Conservation (phyloP, 1,140 invertebrate genomes). For the Panagrolaimus sp. region DNA sequence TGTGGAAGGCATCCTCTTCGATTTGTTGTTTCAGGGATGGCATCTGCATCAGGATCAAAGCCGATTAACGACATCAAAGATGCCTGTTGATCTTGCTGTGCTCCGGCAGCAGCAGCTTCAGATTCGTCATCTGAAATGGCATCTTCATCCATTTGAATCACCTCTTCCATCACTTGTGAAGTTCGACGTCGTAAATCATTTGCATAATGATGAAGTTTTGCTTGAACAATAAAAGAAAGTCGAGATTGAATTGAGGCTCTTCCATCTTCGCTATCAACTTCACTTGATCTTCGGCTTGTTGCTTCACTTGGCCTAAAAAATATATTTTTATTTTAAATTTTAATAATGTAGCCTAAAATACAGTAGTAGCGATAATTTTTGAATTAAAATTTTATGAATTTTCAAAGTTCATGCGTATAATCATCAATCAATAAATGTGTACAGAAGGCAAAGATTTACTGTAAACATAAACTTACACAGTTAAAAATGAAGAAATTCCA, state of each 20-base stretch:
- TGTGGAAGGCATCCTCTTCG: constrained; percentile 11
- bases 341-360: neutral
- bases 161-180: constrained; percentile 46
- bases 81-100: constrained; percentile 27
- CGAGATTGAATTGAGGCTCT: constrained; percentile 19
- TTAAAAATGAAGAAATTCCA: neutral
- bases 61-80: constrained; percentile 55
- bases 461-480: constrained; percentile 11
- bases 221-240: constrained; percentile 47
- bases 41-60: constrained; percentile 28
- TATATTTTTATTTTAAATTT: neutral
- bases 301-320: too few relatives aligned
- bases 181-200: constrained; percentile 44
- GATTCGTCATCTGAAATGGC: constrained; percentile 37
- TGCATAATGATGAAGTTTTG: constrained; percentile 48
- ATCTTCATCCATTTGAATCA: constrained; percentile 35
- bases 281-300: too few relatives aligned
- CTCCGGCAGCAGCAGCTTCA: constrained; percentile 10
- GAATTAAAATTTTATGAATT: neutral
- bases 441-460: too few relatives aligned
- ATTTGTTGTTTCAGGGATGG: constrained; percentile 21
- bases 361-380: neutral
- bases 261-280: constrained; percentile 6
- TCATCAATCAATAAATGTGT: too few relatives aligned
- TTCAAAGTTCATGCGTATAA: neutral